phyloP scores from a whole-genome alignment of 2,797 vertebrate genomes.

The Crenuchus spilurus region DNA sequence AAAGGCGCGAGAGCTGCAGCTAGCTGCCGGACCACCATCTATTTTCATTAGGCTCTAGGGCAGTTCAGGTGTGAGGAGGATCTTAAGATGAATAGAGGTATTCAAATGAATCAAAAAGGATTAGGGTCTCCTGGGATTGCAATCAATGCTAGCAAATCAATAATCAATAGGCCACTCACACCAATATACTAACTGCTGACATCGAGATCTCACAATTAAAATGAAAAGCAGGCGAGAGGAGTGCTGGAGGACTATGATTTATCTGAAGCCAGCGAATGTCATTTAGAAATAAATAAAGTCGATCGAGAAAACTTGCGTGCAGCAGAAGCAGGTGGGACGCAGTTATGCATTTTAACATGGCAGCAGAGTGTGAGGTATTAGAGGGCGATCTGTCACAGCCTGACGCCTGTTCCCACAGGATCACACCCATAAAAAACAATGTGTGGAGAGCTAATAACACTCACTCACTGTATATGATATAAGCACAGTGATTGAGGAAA shows the following conservation, averaged over 20 bases:
- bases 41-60: slow-evolving; percentile 80
- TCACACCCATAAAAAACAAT: slow-evolving; percentile 65
- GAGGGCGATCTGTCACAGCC: slow-evolving; percentile 66
- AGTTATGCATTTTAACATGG: slow-evolving; percentile 76
- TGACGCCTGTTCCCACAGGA: slow-evolving; percentile 46
- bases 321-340: slow-evolving; percentile 67
- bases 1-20: slow-evolving; percentile 64
- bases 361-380: slow-evolving; percentile 59
- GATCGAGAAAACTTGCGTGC: slow-evolving; percentile 74
- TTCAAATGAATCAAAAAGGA: slow-evolving; percentile 88
- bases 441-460: slow-evolving; percentile 64
- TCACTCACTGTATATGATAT: slow-evolving; percentile 38
- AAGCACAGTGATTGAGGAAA: neutral
- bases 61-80: slow-evolving; percentile 76
- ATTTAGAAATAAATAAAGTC: slow-evolving; percentile 81
- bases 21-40: slow-evolving; percentile 72
- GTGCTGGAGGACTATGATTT: slow-evolving; percentile 79
- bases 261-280: slow-evolving; percentile 75
- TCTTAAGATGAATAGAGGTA: slow-evolving; percentile 85
- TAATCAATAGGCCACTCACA: slow-evolving; percentile 90
- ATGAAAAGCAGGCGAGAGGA: slow-evolving; percentile 75
- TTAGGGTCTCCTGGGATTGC: slow-evolving; percentile 79
- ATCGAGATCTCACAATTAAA: slow-evolving; percentile 84
- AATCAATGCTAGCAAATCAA: slow-evolving; percentile 84
- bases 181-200: slow-evolving; percentile 88